Evolutionary conservation across 2,113 vertebrate genomes (phyloP), one percentile per base, ranked within the genome.

Genomic region (Pseudolaguvia tuberculata): DNA sequence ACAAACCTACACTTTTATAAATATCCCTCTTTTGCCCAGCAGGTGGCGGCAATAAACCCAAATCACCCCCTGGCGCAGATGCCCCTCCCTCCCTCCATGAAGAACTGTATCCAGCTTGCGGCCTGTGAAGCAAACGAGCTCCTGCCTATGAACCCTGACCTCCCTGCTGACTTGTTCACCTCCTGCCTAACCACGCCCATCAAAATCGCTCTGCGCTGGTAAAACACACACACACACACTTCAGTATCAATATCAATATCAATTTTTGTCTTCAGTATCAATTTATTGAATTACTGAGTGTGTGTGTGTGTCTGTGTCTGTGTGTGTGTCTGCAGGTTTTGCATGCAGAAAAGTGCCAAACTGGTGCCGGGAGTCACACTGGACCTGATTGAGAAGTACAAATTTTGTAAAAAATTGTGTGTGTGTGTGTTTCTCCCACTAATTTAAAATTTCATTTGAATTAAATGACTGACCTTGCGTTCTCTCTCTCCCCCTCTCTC

Each of bases 331-430:
- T 68, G 0, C 89, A 98, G 97, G 96, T 98, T 98, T 85, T 99
- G 96, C 81, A 98, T 98, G 95, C 97, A 98, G 92, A 98, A 96
- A 86, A 98, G 97, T 78, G 94, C 96, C 78, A 95, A 93, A 77
- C 84, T 99, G 91, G 97, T 99, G 85, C 96, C 97, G 17, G 97
- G 96, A 82, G 97, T 99, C 88, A 99, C 95, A 0, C 87, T 99
- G 90, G 97, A 99, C 89, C n/a, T 98, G 78, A 99, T 99, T 77
- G 97, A 99, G 84, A 99, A 99, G 97, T 99, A 93, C 92, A 94
- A 86, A 53, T 63, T 27, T 25, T 23, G 3, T 35, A 6, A 35
- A 6, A 6, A 35, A 4, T 6, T 35, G 31, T 35, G 31, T 35
- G 31, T 35, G 31, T 35, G 31, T 35, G 31, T 35, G 31, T 35